These are phyloP conservation scores for Solenodon paradoxus DNA, from an alignment of 2,113 vertebrate species.

Conservation along the genomic window DNA sequence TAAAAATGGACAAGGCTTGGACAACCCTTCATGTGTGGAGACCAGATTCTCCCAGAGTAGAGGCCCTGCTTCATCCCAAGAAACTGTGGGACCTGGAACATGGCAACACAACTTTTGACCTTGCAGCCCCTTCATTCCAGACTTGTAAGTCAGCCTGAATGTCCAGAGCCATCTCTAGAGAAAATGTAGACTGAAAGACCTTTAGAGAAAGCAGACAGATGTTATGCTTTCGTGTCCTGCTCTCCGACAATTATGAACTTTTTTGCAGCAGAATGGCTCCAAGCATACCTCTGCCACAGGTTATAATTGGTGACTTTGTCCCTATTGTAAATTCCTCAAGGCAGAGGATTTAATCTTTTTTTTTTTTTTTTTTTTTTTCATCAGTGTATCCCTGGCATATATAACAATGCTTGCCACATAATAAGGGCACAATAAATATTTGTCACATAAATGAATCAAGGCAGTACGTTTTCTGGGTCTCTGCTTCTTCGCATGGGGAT, in stretches of 20 bases:
- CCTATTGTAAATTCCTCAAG: neutral
- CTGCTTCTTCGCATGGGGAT: neutral
- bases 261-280: neutral
- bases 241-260: neutral
- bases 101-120: neutral
- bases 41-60: neutral
- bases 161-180: neutral
- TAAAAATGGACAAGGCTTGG: neutral
- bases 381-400: neutral
- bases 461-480: neutral
- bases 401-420: neutral
- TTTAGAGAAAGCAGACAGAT: neutral
- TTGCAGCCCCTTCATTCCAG: accelerated
- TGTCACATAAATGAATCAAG: neutral
- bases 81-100: neutral
- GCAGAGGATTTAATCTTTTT: neutral
- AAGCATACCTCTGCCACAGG: neutral
- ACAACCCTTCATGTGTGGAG: neutral
- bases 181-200: neutral
- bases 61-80: neutral
- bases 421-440: neutral
- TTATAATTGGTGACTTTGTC: neutral
- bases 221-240: neutral
- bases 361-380: neutral
- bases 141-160: neutral